Conservation (phyloP, 2,888 invertebrate species). For the Chesias legatella region DNA sequence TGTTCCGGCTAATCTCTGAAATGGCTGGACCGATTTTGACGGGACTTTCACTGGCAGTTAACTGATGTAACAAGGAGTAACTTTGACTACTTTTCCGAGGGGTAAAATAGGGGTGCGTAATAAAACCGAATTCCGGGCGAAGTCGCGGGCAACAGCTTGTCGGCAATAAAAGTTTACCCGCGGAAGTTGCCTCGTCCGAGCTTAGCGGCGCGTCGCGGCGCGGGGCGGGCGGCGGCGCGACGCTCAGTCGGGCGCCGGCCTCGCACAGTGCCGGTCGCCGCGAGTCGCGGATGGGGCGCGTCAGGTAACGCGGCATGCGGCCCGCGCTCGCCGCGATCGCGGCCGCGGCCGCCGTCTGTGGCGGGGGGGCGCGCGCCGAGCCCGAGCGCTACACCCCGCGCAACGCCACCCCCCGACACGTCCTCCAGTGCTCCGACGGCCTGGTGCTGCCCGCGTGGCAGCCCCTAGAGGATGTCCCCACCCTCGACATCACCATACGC, state of each 20-base stretch:
- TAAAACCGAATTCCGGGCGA: too few species aligned
- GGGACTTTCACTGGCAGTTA: too few species aligned
- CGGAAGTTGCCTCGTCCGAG: conserved; percentile 23
- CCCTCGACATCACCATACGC: conserved; percentile 89
- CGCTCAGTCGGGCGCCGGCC: conserved; percentile 76
- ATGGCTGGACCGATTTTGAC: too few species aligned
- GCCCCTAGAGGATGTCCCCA: conserved; percentile 88
- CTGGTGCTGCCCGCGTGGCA: conserved; percentile 93
- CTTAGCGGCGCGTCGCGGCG: conserved; percentile 29
- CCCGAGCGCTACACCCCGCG: conserved; percentile 58
- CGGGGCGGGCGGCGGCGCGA: conserved; percentile 45
- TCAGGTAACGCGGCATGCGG: conserved; percentile 73
- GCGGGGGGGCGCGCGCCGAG: conserved; percentile 69
- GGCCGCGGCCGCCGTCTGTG: conserved; percentile 46
- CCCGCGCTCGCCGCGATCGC: conserved; percentile 74
- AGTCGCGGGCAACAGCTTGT: too few species aligned
- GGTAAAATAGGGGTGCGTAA: too few species aligned
- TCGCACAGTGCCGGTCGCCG: conserved; percentile 71
- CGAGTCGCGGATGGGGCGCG: conserved; percentile 53
- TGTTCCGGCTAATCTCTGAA: too few species aligned
- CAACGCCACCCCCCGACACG: conserved; percentile 61
- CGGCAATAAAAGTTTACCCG: conserved; percentile 65
- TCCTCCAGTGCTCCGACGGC: conserved; percentile 87
- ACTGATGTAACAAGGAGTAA: too few species aligned
- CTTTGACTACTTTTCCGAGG: too few species aligned